phyloP scores from a whole-genome alignment of 2,113 vertebrate genomes.

The Glareola pratincola region DNA sequence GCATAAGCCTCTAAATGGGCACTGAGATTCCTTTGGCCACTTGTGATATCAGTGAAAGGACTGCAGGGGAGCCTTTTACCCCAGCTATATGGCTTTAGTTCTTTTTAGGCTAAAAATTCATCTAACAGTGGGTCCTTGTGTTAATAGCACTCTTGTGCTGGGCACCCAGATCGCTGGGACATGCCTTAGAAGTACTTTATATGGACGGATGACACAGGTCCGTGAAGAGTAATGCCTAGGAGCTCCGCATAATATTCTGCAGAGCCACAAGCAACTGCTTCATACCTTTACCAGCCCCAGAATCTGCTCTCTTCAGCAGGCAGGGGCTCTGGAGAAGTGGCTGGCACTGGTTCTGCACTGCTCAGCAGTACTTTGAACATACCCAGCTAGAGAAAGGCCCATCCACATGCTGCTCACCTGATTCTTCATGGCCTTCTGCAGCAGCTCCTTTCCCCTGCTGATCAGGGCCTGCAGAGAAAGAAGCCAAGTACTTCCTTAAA shows the following conservation, averaged over 20 bases:
- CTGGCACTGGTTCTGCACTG: neutral
- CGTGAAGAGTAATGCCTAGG: neutral
- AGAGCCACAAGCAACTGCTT: neutral
- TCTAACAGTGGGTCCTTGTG: neutral
- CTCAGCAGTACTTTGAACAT: neutral
- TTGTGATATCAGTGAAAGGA: neutral
- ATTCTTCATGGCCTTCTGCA: conserved; percentile 86
- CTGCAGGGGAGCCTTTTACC: neutral
- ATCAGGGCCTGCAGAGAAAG: conserved; percentile 70
- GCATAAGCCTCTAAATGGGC: neutral
- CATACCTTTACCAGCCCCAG: neutral
- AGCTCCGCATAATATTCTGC: neutral
- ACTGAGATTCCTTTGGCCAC: neutral
- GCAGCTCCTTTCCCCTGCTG: conserved; percentile 84
- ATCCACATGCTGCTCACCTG: conserved; percentile 71
- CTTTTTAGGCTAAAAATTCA: neutral
- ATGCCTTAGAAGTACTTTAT: neutral
- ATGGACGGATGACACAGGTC: neutral
- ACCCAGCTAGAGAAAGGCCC: neutral
- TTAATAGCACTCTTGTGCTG: neutral
- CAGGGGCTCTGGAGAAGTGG: neutral
- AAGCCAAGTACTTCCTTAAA: neutral
- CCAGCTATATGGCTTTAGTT: neutral
- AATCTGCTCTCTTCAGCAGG: neutral
- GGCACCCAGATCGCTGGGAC: neutral